Base-by-base conservation (phyloP, 2,113 vertebrate genomes). In the Calidris pygmaea region DNA sequence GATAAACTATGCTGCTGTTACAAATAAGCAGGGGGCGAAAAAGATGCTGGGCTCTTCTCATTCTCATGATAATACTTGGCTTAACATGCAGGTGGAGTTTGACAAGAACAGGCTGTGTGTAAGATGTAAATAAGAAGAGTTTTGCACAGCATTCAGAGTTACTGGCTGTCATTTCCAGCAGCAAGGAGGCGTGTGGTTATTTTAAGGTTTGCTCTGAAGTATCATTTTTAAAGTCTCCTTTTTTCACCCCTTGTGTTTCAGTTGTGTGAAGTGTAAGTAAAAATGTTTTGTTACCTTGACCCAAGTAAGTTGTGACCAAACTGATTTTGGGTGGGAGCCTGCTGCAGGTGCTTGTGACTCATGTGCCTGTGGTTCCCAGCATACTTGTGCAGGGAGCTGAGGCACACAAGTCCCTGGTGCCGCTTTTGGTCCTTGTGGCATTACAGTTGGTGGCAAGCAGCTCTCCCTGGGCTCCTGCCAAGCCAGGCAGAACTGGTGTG, bases 221-320 rank as follows among this genome's bases (percentile, higher is more conserved):
- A 48, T 0, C 9, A 4, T n/a, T 87, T 76, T 83, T 63, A 39
- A 63, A 70, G 45, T 41, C 34, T 75, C 14, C 32, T 81, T 88
- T 78, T n/a, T 56, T 41, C 34, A 11, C 45, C 26, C 8, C 10
- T n/a, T 0, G 0, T 68, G 30, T 68, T 48, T 74, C 55, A 47
- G 29, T 74, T 67, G 48, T 30, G 14, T 53, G 45, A 73, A 67
- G 23, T 9, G 2, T 7, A 60, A 74, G 39, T 35, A 56, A 58
- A 79, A 66, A 45, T 29, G 24, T n/a, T 74, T 45, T 65, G 32
- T 65, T 74, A 47, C 43, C 4, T 30, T 67, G 37, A 29, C 20
- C 55, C 14, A 21, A 4, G 35, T 6, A 45, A 30, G 53, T 14
- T 41, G 37, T 22, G 67, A 60, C 45, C 45, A 39, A n/a, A 59